These are phyloP conservation scores for Hippocampus abdominalis DNA, from an alignment of 2,113 vertebrate species.

Conservation along the genomic window DNA sequence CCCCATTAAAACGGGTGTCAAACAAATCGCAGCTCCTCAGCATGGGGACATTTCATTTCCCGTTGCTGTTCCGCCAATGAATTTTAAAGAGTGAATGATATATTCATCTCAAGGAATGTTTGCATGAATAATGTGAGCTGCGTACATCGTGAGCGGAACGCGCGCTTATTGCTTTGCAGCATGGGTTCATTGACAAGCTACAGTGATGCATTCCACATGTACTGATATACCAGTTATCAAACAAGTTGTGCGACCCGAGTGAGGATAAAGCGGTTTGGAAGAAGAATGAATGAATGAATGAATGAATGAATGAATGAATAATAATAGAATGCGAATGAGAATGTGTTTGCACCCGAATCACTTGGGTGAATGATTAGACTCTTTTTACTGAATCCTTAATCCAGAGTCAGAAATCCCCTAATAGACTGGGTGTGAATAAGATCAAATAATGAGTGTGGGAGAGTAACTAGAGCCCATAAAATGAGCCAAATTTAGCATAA, in stretches of 20 bases:
- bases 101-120: constrained; percentile 25
- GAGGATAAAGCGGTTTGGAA: too few species aligned
- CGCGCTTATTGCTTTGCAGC: constrained; percentile 23
- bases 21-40: constrained; percentile 4
- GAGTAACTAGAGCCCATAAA: background rate
- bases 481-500: background rate
- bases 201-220: constrained; percentile 28
- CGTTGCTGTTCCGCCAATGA: constrained; percentile 6
- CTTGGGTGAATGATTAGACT: too few species aligned
- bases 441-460: background rate
- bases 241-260: too few species aligned
- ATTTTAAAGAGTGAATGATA: constrained; percentile 30
- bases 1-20: constrained; percentile 29
- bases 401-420: too few species aligned
- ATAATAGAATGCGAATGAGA: too few species aligned
- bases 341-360: too few species aligned
- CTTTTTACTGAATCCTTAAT: too few species aligned
- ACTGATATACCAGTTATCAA: background rate
- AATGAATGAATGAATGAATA: too few species aligned
- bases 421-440: too few species aligned
- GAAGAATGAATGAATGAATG: too few species aligned
- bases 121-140: constrained; percentile 30
- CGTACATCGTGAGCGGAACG: constrained; percentile 31
- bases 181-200: constrained; percentile 43
- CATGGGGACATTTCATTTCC: constrained; percentile 2